Base-by-base conservation (phyloP, 2,113 vertebrate genomes). In the Misgurnus anguillicaudatus region DNA sequence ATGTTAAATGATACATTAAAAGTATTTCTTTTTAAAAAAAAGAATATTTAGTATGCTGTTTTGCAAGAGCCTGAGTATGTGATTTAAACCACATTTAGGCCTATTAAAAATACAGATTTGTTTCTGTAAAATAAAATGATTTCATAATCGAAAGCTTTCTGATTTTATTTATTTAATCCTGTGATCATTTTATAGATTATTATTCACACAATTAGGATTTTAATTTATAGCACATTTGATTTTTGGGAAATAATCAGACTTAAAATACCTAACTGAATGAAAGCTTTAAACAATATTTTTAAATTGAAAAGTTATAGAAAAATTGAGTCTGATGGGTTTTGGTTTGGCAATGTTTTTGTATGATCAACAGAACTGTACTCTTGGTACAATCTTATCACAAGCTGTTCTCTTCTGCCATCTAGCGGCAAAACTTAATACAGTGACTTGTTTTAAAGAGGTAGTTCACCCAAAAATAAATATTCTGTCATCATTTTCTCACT, bases 11-110 rank as follows among this genome's bases (percentile, higher is more conserved):
- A 53, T 70, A 62, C 60, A 73, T 48, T 68, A 87, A 85, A 85
- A 72, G 38, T 63, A 77, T 90, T 84, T 87, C 88, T 88, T 87
- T 92, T 91, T 90, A 53, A 85, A 80, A 80, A 86, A 90, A 92
- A 83, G 87, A 75, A 39, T 58, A 24, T 74, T 51, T 81, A 53
- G 76, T 60, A 72, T 84, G 69, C 79, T 78, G 71, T 90, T 90
- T 89, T 90, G 88, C 90, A 41, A 83, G 77, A 73, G 42, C 66
- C 53, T 77, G 36, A 48, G 19, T 69, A 17, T 14, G n/a, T 71
- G 11, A 48, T 9, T 58, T 17, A 2, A 42, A 38, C 24, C 19
- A 69, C 69, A 69, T 80, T 65, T 80, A n/a, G n/a, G n/a, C n/a
- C n/a, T n/a, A 71, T 42, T 36, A 10, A 63, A 70, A 38, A 38